Percentiles rank a stretch among this genome's conserved stretches.
These are phyloP conservation scores for Conopomorpha cramerella DNA, from an alignment of 1,140 invertebrate species.

Conservation along the genomic window DNA sequence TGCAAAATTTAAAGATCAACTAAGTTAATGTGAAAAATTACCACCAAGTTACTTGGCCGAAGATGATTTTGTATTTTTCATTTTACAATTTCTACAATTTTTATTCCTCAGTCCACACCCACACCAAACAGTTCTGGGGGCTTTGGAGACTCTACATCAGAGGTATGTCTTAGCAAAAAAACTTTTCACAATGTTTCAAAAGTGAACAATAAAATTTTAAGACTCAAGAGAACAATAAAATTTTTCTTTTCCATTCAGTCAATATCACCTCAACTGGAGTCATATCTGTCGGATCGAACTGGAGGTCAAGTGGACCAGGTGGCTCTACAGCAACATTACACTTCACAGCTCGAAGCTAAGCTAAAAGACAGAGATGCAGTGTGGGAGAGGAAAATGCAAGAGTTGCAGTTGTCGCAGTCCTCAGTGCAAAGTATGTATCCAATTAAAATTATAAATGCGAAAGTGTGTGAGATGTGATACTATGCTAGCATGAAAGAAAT, in stretches of 20 bases:
- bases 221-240: not conserved
- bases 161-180: constrained; percentile 25
- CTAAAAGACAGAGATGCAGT: constrained; percentile 33
- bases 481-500: no score
- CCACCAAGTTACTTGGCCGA: no score
- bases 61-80: no score
- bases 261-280: constrained; percentile 44
- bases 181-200: not conserved
- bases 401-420: constrained; percentile 33
- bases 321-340: constrained; percentile 36
- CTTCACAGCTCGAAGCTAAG: constrained; percentile 35
- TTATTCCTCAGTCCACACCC: constrained; percentile 29
- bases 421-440: constrained; percentile 38
- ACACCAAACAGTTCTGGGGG: constrained; percentile 43
- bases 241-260: constrained; percentile 16
- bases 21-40: no score
- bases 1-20: no score
- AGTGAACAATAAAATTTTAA: not conserved
- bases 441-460: no score
- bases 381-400: constrained; percentile 48
- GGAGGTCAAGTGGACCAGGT: constrained; percentile 35
- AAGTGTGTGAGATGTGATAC: no score
- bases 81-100: no score
- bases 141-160: constrained; percentile 36
- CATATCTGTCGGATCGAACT: constrained; percentile 42